Percentiles rank a stretch among this genome's conserved stretches.
Evolutionary conservation across 2,113 vertebrate species (phyloP).

Genomic region (Camelus dromedarius): DNA sequence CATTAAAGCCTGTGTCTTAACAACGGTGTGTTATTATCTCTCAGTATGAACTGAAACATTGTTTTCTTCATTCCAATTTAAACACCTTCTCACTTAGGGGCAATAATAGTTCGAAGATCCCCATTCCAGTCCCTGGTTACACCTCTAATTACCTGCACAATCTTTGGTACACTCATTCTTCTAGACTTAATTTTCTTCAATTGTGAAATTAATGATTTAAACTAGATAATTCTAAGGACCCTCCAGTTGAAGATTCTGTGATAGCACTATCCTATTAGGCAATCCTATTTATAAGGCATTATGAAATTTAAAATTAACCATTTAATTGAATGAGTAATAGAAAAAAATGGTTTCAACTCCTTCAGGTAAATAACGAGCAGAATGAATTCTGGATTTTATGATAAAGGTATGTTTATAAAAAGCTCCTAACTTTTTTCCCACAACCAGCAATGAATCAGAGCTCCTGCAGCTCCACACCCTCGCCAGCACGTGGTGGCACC

Average conservation of each 20-base stretch:
- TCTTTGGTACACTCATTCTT: not conserved
- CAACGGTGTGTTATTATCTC: not conserved
- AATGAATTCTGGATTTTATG: not conserved
- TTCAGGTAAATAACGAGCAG: not conserved
- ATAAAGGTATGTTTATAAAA: not conserved
- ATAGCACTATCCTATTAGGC: not conserved
- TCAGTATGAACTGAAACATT: not conserved
- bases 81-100: not conserved
- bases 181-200: not conserved
- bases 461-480: not conserved
- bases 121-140: not conserved
- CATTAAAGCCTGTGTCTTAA: not conserved
- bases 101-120: not conserved
- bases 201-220: not conserved
- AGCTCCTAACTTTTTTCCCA: not conserved
- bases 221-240: not conserved
- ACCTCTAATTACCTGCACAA: not conserved
- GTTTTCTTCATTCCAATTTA: not conserved
- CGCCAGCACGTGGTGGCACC: not conserved
- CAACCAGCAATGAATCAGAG: not conserved
- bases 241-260: not conserved
- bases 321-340: conserved; percentile 37
- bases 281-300: not conserved
- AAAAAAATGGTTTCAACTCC: not conserved
- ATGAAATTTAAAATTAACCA: conserved; percentile 21